Base-by-base conservation (phyloP, 1,140 invertebrate species). In the Ips nitidus region DNA sequence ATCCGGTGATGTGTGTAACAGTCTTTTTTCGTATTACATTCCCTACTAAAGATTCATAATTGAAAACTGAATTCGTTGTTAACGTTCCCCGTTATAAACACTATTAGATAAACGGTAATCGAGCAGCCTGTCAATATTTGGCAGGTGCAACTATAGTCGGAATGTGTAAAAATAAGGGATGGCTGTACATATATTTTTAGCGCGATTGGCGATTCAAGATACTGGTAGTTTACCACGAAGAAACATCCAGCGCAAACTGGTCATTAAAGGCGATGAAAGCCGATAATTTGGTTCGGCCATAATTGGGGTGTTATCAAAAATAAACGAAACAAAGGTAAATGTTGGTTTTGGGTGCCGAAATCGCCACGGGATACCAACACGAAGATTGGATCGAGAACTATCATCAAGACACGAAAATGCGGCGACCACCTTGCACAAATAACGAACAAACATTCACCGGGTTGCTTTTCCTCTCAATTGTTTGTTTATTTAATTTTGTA, bases 291-390 rank as follows among this genome's bases (percentile, higher is more conserved):
- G 45, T 50, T 22, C 45, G 45, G 45, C 22, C 45, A 22, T 50
- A 50, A 50, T 50, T 50, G 45, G 45, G 45, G 45, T 50, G 45
- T 50, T 50, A 50, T 50, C 45, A 50, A 50, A 50, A 50, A 50
- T 50, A 50, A 50, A 50, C 45, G 22, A 50, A 50, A 50, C 45
- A 22, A 50, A 50, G 45, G 45, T 50, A 50, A 50, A 50, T 50
- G 22, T 50, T 50, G 45, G 45, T 50, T 50, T 50, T 50, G 6
- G 22, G 45, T 22, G 45, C 45, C 45, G 45, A 50, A 50, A 50
- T 50, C 45, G 45, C 45, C 45, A 50, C 45, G 45, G 45, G 45
- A 50, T 50, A 50, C 45, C 22, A 22, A 22, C 22, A 22, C 22
- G 22, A 22, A 22, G 22, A 22, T 22, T 22, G 22, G 22, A 22